Evolutionary conservation across 1,140 invertebrate genomes (phyloP).

Genomic region (Papilio dardanus): DNA sequence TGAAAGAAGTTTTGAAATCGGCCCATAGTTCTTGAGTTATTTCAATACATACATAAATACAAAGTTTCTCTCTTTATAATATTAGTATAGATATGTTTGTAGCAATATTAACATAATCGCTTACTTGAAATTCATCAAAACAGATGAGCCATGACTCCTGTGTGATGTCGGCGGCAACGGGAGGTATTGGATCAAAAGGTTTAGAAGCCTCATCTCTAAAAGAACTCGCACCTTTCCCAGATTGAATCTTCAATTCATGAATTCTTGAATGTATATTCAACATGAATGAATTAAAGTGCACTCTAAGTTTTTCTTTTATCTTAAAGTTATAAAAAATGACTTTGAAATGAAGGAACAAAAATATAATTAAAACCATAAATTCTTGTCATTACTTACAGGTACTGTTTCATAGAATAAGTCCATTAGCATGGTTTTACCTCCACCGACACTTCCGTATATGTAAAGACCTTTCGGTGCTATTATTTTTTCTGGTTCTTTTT

Average conservation of each 20-base stretch:
- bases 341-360: conserved; percentile 32
- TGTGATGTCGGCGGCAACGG: conserved; percentile 94
- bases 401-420: conserved; percentile 94
- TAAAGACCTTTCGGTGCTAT: conserved; percentile 89
- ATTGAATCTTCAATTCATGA: conserved; percentile 91
- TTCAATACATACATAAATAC: too few species aligned
- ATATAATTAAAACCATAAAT: conserved; percentile 35
- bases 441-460: conserved; percentile 93
- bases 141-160: conserved; percentile 96
- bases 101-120: conserved; percentile 33
- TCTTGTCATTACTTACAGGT: conserved; percentile 73
- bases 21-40: too few species aligned
- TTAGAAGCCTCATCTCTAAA: conserved; percentile 85
- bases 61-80: too few species aligned
- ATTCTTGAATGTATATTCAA: conserved; percentile 95
- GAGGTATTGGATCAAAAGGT: conserved; percentile 96
- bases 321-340: conserved; percentile 41
- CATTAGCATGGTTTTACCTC: conserved; percentile 99
- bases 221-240: conserved; percentile 84
- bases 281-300: conserved; percentile 99
- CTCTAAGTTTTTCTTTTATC: conserved; percentile 57
- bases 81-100: too few species aligned
- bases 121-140: conserved; percentile 99
- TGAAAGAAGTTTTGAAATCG: too few species aligned
- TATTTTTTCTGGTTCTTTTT: conserved; percentile 75